Percentiles rank a stretch among this genome's conserved stretches.
phyloP scores from a whole-genome alignment of 2,113 vertebrate genomes.

The Polypterus bichir region DNA sequence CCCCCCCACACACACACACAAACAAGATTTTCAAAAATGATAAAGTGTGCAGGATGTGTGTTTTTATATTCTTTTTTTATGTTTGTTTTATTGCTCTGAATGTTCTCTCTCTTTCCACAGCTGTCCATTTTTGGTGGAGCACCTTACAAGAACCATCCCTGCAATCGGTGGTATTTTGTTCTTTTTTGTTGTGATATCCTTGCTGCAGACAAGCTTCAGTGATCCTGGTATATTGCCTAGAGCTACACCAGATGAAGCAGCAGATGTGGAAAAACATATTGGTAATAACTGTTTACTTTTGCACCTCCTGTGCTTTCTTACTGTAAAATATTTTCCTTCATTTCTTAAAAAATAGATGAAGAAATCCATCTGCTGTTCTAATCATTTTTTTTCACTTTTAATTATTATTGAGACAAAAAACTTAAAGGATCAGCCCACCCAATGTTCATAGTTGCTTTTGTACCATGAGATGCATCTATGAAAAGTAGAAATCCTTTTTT shows the following conservation, averaged over 20 bases:
- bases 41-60: no score
- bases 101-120: conserved; percentile 34
- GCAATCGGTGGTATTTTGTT: conserved; percentile 74
- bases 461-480: no score
- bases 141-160: conserved; percentile 80
- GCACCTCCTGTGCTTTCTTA: conserved; percentile 24
- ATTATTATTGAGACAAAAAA: no score
- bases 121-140: conserved; percentile 77
- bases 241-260: conserved; percentile 79
- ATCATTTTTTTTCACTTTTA: no score
- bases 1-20: no score
- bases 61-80: no score
- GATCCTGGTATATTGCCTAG: conserved; percentile 90
- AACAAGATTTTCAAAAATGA: no score
- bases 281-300: conserved; percentile 45
- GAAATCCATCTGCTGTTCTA: no score
- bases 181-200: conserved; percentile 75
- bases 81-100: not conserved
- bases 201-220: conserved; percentile 85
- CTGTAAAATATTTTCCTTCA: conserved; percentile 16
- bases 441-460: no score
- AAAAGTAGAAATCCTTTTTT: no score
- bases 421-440: no score
- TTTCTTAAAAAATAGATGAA: no score
- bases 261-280: conserved; percentile 79